phyloP scores from a whole-genome alignment of 2,113 vertebrate genomes.

The Saccopteryx bilineata region DNA sequence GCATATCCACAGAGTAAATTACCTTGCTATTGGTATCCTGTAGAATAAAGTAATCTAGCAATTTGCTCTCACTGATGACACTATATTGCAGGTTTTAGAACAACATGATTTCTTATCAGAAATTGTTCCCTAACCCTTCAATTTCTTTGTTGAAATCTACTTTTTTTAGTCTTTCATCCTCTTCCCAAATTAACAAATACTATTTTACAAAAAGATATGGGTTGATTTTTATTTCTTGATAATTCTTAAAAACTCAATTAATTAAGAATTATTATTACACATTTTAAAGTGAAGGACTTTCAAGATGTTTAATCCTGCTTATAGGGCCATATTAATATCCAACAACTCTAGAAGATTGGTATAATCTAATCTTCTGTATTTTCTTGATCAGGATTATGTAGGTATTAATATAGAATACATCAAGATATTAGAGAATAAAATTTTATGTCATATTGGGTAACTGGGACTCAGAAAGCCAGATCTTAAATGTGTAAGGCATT shows the following conservation, averaged over 20 bases:
- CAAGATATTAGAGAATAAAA: slow-evolving; percentile 60
- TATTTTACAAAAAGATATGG: not conserved
- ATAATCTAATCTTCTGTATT: slow-evolving; percentile 65
- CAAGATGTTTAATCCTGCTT: slow-evolving; percentile 54
- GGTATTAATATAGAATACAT: not conserved
- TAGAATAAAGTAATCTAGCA: slow-evolving; percentile 72
- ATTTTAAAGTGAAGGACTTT: slow-evolving; percentile 66
- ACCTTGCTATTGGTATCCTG: slow-evolving; percentile 79
- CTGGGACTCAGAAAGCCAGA: not conserved
- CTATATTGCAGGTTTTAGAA: slow-evolving; percentile 45
- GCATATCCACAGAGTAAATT: slow-evolving; percentile 80
- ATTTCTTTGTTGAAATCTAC: slow-evolving; percentile 16
- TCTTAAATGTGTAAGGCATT: not conserved
- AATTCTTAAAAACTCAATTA: slow-evolving; percentile 68
- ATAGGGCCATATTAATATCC: slow-evolving; percentile 73
- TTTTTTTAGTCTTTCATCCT: slow-evolving; percentile 1
- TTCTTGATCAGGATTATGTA: slow-evolving; percentile 68
- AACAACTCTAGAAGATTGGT: slow-evolving; percentile 24
- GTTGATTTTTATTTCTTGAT: slow-evolving; percentile 63
- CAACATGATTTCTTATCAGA: slow-evolving; percentile 45
- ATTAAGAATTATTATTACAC: slow-evolving; percentile 74
- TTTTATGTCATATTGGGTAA: not conserved
- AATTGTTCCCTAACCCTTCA: not conserved
- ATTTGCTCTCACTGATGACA: slow-evolving; percentile 57
- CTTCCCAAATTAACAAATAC: slow-evolving; percentile 26